Evolutionary conservation across 2,113 vertebrate genomes (phyloP).

Genomic region (Albula goreensis): DNA sequence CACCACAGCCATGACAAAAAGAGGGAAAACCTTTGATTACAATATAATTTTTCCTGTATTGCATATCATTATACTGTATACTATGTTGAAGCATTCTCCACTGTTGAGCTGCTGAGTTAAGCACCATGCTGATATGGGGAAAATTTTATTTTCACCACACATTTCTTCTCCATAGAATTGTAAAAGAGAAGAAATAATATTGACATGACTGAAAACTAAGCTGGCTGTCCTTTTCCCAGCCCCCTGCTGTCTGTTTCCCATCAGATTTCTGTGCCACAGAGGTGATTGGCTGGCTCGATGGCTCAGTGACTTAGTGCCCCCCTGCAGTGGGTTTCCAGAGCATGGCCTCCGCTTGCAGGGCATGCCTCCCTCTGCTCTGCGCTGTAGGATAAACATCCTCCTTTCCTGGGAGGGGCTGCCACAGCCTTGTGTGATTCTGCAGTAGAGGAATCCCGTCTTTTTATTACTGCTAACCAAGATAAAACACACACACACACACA

Average conservation of each 20-base stretch:
- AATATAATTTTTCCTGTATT: background rate
- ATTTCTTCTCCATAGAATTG: no score
- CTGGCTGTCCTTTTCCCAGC: background rate
- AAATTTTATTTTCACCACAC: background rate
- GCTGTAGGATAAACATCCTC: background rate
- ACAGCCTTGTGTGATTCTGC: slow-evolving; percentile 17
- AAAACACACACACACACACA: slow-evolving; percentile 17
- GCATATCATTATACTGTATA: background rate
- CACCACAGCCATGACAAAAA: background rate
- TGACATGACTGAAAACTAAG: background rate
- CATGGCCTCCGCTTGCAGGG: background rate
- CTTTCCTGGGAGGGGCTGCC: background rate
- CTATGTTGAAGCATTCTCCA: background rate
- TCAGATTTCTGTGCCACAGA: background rate
- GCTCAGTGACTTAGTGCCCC: background rate
- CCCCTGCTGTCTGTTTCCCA: background rate
- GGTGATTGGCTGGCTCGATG: background rate
- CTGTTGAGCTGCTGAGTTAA: background rate
- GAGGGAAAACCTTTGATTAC: background rate
- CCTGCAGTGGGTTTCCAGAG: background rate
- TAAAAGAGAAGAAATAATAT: background rate
- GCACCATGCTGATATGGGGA: background rate
- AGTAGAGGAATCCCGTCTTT: slow-evolving; percentile 43
- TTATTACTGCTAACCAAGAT: slow-evolving; percentile 4
- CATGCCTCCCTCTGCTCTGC: background rate